phyloP scores from a whole-genome alignment of 1,140 invertebrate species.

The Nephila pilipes region DNA sequence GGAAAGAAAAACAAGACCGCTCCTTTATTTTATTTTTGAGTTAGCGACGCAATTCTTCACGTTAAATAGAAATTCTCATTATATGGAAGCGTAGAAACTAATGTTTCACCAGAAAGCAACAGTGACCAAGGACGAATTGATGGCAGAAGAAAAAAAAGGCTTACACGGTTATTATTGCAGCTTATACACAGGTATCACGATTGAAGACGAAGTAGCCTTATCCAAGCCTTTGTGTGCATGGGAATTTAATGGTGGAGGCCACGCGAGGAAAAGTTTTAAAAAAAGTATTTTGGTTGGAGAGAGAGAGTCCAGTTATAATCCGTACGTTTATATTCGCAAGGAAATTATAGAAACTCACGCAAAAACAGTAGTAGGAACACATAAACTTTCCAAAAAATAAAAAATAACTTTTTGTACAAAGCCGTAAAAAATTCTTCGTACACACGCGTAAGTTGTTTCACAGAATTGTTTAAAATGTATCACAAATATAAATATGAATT shows the following conservation, averaged over 20 bases:
- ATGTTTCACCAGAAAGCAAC: conserved; percentile 38
- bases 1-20: conserved; percentile 18
- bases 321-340: too few relatives aligned
- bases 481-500: too few relatives aligned
- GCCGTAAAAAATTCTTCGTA: too few relatives aligned
- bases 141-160: not conserved
- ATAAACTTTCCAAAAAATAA: too few relatives aligned
- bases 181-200: conserved; percentile 21
- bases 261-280: not conserved
- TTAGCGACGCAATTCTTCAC: not conserved
- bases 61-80: conserved; percentile 48
- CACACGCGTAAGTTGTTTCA: too few relatives aligned
- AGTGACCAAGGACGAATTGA: not conserved
- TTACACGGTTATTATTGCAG: conserved; percentile 34
- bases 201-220: conserved; percentile 3
- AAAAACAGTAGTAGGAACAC: too few relatives aligned
- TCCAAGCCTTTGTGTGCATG: not conserved
- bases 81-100: conserved; percentile 54
- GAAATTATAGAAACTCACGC: too few relatives aligned
- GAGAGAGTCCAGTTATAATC: too few relatives aligned
- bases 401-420: too few relatives aligned
- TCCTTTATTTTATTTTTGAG: conserved; percentile 15
- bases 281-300: too few relatives aligned
- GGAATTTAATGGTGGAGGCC: not conserved
- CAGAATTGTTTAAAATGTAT: too few relatives aligned